Evolutionary conservation across 2,113 vertebrate genomes (phyloP).

Genomic region (Syngnathoides biaculeatus): DNA sequence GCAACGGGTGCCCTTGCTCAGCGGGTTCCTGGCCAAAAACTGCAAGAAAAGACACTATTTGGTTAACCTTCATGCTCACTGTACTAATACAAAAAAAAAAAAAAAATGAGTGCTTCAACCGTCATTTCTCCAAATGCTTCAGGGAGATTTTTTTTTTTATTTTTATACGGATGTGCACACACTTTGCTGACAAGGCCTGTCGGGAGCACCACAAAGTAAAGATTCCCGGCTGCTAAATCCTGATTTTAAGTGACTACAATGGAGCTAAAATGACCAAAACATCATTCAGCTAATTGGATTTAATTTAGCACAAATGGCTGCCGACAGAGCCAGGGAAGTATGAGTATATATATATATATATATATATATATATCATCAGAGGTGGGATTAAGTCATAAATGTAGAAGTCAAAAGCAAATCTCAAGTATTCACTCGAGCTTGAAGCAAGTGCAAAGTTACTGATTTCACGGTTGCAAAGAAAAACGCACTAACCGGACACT

Average conservation of each 20-base stretch:
- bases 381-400: no score
- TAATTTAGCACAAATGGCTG: constrained; percentile 49
- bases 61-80: constrained; percentile 38
- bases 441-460: no score
- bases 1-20: constrained; percentile 35
- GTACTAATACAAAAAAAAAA: constrained; percentile 30
- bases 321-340: constrained; percentile 34
- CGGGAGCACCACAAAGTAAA: constrained; percentile 5
- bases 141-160: constrained; percentile 17
- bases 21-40: constrained; percentile 38
- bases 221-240: constrained; percentile 39
- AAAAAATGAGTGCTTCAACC: constrained; percentile 9
- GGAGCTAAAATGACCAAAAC: constrained; percentile 45
- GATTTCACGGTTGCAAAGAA: no score
- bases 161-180: background rate
- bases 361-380: no score
- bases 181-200: background rate
- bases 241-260: constrained; percentile 53
- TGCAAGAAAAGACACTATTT: constrained; percentile 32
- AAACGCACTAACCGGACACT: background rate
- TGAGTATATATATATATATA: no score
- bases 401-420: no score
- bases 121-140: constrained; percentile 15
- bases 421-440: no score
- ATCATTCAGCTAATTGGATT: constrained; percentile 43